Percentiles rank a stretch among this genome's conserved stretches.
These are phyloP conservation scores for Caenorhabditis inopinata DNA, from an alignment of 1,140 invertebrate genomes.

Conservation along the genomic window DNA sequence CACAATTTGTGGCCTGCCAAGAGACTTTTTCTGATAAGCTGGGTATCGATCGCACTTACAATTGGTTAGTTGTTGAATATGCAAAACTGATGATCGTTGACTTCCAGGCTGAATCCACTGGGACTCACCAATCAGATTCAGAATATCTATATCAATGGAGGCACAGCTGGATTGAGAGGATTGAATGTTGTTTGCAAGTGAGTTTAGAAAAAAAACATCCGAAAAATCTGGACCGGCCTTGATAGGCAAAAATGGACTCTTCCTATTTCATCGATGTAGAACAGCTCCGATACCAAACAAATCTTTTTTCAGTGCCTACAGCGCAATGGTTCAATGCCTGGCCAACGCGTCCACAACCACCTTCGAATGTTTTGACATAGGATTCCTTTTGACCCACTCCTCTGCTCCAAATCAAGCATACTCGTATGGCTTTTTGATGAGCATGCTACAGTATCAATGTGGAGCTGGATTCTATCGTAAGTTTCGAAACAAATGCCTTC, in stretches of 20 bases:
- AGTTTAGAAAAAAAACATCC: no score
- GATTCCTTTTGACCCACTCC: conserved; percentile 39
- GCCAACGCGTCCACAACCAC: neutral
- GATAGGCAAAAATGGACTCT: no score
- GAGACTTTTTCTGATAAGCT: conserved; percentile 4
- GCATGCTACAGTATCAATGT: conserved; percentile 46
- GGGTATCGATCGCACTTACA: conserved; percentile 1
- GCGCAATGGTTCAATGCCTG: conserved; percentile 41
- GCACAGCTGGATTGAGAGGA: neutral
- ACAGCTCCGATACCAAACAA: no score
- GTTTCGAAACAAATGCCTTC: neutral
- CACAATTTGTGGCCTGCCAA: conserved; percentile 23
- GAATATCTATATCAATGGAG: conserved; percentile 44
- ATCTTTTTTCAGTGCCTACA: conserved; percentile 44
- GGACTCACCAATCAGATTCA: conserved; percentile 41
- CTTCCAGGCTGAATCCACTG: conserved; percentile 38
- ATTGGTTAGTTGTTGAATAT: neutral
- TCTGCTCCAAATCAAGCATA: conserved; percentile 39
- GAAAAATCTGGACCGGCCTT: no score
- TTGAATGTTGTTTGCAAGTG: conserved; percentile 37
- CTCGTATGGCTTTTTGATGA: conserved; percentile 45
- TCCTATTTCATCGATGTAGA: neutral
- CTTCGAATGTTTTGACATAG: conserved; percentile 42
- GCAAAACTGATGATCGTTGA: neutral
- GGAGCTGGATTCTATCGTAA: conserved; percentile 51